These are phyloP conservation scores for Alca torda DNA, from an alignment of 2,797 vertebrate species.

Conservation along the genomic window DNA sequence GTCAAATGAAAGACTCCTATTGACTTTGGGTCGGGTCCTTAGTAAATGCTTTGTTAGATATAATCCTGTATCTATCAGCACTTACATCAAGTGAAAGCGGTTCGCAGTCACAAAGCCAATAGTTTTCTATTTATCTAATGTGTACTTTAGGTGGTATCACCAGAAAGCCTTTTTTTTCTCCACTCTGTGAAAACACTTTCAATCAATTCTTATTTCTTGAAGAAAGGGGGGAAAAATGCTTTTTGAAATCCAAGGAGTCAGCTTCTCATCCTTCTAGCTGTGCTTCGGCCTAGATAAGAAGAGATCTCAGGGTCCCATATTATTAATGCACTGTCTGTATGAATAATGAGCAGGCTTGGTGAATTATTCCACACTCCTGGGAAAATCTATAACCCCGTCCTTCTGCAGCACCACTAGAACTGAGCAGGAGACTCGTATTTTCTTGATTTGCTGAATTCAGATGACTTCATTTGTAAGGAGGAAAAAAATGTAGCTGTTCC, in stretches of 20 bases:
- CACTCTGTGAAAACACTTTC: slow-evolving; percentile 56
- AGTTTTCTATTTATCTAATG: slow-evolving; percentile 71
- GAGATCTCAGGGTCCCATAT: slow-evolving; percentile 80
- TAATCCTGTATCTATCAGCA: slow-evolving; percentile 58
- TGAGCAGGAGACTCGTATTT: slow-evolving; percentile 44
- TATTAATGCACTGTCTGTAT: slow-evolving; percentile 91
- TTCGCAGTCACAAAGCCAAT: slow-evolving; percentile 66
- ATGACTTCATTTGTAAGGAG: slow-evolving; percentile 60
- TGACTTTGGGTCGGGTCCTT: slow-evolving; percentile 50
- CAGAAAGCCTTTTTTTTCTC: slow-evolving; percentile 34
- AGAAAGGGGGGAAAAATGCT: slow-evolving; percentile 56
- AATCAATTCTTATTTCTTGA: slow-evolving; percentile 77
- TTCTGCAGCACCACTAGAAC: slow-evolving; percentile 64
- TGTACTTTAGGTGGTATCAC: slow-evolving; percentile 63
- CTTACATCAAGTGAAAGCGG: slow-evolving; percentile 63
- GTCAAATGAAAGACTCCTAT: slow-evolving; percentile 3
- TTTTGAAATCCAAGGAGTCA: slow-evolving; percentile 84
- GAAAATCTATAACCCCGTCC: slow-evolving; percentile 83
- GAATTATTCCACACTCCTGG: slow-evolving; percentile 83
- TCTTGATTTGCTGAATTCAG: slow-evolving; percentile 61
- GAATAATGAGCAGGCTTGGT: slow-evolving; percentile 83
- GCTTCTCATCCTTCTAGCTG: slow-evolving; percentile 78
- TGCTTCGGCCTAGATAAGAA: slow-evolving; percentile 83
- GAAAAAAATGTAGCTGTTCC: not conserved
- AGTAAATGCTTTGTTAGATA: slow-evolving; percentile 62